These are phyloP conservation scores for Gasteruption jaculator DNA, from an alignment of 2,888 invertebrate genomes.

Conservation along the genomic window DNA sequence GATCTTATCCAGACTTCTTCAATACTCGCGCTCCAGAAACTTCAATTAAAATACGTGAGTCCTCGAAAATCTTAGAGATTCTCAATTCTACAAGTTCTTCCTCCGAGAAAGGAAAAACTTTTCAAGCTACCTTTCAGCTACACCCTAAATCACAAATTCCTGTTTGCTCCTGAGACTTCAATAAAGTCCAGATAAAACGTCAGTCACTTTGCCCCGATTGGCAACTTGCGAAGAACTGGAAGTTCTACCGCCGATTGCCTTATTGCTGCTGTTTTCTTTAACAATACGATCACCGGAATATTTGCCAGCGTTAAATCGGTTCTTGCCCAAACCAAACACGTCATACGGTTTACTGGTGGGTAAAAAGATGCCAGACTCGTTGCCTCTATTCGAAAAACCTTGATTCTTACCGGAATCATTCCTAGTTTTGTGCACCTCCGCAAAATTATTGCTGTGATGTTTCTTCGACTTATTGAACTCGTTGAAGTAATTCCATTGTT, in stretches of 20 bases:
- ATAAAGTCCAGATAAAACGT: constrained; percentile 46
- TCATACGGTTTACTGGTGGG: constrained; percentile 41
- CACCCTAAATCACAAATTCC: too few species aligned
- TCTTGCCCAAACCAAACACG: constrained; percentile 44
- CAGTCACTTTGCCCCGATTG: constrained; percentile 46
- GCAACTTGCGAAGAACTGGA: constrained; percentile 31
- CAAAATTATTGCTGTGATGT: constrained; percentile 26
- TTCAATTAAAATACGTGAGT: too few species aligned
- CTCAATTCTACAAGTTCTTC: too few species aligned
- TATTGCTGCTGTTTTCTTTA: constrained; percentile 20
- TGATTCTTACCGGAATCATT: too few species aligned
- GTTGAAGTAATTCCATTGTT: constrained; percentile 32
- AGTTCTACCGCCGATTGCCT: constrained; percentile 31
- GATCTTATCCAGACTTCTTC: too few species aligned
- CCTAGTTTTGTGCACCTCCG: constrained; percentile 26
- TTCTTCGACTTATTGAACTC: constrained; percentile 28
- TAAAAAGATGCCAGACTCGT: constrained; percentile 39
- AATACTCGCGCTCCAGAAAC: too few species aligned
- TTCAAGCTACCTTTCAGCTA: too few species aligned
- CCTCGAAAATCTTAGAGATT: too few species aligned
- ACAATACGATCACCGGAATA: constrained; percentile 40
- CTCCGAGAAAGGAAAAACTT: too few species aligned
- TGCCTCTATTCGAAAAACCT: constrained; percentile 29
- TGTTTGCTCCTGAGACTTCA: constrained; percentile 29
- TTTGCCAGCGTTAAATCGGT: constrained; percentile 46